Conservation (phyloP, 2,113 vertebrate species). For the Nanorana parkeri region DNA sequence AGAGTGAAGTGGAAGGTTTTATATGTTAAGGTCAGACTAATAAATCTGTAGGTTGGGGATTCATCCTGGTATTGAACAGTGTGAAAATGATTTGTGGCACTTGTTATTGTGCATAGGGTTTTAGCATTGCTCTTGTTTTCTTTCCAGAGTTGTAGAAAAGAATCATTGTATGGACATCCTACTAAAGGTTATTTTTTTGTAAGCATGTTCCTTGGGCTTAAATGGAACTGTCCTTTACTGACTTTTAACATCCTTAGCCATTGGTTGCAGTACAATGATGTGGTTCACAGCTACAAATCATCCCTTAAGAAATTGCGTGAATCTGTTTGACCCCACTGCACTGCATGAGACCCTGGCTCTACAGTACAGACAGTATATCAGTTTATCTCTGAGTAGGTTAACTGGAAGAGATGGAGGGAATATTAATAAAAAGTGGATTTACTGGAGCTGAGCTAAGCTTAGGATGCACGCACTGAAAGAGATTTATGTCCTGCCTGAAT, state of each 20-base stretch:
- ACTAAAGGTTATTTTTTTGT: background rate
- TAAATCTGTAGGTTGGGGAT: slow-evolving; percentile 25
- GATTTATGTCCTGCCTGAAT: slow-evolving; percentile 23
- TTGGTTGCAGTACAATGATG: background rate
- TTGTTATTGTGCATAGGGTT: slow-evolving; percentile 5
- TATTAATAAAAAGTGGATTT: slow-evolving; percentile 56
- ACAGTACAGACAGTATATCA: background rate
- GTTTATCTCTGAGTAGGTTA: slow-evolving; percentile 41
- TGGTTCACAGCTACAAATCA: slow-evolving; percentile 19
- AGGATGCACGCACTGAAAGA: slow-evolving; percentile 42
- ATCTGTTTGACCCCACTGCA: background rate
- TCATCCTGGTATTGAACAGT: slow-evolving; percentile 33
- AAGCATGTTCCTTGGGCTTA: background rate
- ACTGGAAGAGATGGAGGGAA: slow-evolving; percentile 35
- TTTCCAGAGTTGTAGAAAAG: background rate
- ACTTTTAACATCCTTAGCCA: background rate
- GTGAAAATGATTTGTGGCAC: slow-evolving; percentile 2
- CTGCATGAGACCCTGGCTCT: background rate
- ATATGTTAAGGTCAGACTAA: slow-evolving; percentile 31
- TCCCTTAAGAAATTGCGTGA: background rate
- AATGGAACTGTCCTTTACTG: too few relatives aligned
- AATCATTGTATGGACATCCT: background rate
- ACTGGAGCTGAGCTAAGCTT: slow-evolving; percentile 29
- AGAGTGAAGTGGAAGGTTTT: slow-evolving; percentile 23
- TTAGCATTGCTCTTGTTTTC: background rate